Evolutionary conservation across 2,797 vertebrate genomes (phyloP).

Genomic region (Rhynchotus rufescens): DNA sequence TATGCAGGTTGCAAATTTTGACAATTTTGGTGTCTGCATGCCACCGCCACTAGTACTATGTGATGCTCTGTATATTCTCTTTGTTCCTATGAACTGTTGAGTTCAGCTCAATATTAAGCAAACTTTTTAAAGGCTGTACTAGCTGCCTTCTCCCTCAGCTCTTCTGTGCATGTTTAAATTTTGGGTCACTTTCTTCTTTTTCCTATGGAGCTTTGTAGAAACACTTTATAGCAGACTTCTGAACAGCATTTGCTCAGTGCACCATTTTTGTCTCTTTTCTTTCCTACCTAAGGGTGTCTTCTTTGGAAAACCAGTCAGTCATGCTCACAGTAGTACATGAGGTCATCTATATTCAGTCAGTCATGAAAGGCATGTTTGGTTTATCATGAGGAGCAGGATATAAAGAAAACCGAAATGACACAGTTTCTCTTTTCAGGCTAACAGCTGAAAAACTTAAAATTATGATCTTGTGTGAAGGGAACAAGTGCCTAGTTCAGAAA

Average conservation of each 20-base stretch:
- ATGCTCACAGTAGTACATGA: constrained; percentile 63
- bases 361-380: constrained; percentile 61
- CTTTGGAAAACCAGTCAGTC: constrained; percentile 64
- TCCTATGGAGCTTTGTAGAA: constrained; percentile 67
- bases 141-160: constrained; percentile 63
- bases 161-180: constrained; percentile 78
- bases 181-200: constrained; percentile 70
- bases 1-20: constrained; percentile 91
- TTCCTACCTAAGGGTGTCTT: constrained; percentile 60
- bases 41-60: constrained; percentile 80
- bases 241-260: constrained; percentile 34
- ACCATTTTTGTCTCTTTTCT: constrained; percentile 53
- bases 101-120: constrained; percentile 65
- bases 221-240: constrained; percentile 59
- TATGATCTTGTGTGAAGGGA: constrained; percentile 63
- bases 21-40: constrained; percentile 91
- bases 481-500: constrained; percentile 66
- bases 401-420: constrained; percentile 61
- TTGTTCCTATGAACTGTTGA: constrained; percentile 73
- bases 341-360: constrained; percentile 56
- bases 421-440: constrained; percentile 59
- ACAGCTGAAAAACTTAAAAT: constrained; percentile 58
- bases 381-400: constrained; percentile 60
- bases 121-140: constrained; percentile 45
- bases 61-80: constrained; percentile 81